Evolutionary conservation across 2,797 vertebrate genomes (phyloP).

Genomic region (Neopelma chrysocephalum): DNA sequence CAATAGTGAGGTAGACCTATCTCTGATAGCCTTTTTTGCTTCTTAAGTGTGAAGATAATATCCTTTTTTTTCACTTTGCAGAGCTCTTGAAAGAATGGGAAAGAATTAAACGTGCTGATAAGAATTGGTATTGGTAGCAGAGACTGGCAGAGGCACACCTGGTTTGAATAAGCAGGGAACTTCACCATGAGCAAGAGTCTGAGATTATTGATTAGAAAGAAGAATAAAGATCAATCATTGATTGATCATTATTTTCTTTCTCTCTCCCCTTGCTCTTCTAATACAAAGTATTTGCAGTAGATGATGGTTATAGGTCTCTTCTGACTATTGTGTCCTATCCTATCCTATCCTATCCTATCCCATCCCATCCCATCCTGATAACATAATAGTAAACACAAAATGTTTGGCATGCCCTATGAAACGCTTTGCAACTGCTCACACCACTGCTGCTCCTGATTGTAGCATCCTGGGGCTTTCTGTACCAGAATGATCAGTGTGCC

Average conservation of each 20-base stretch:
- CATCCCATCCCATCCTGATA: too few relatives aligned
- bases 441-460: not conserved
- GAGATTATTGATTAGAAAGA: not conserved
- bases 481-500: not conserved
- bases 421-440: not conserved
- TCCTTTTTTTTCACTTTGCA: not conserved
- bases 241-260: not conserved
- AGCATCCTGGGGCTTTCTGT: not conserved
- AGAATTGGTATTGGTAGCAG: not conserved
- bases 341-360: not conserved
- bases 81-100: not conserved
- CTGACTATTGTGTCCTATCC: too few relatives aligned
- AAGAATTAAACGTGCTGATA: not conserved
- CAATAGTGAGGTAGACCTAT: not conserved
- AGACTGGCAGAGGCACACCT: not conserved
- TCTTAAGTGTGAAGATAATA: slow-evolving; percentile 2
- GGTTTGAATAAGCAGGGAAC: not conserved
- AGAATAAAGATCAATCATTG: not conserved
- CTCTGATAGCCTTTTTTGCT: not conserved
- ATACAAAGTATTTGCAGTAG: not conserved
- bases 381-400: not conserved
- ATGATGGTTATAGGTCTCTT: not conserved
- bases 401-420: not conserved
- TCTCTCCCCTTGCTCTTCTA: not conserved
- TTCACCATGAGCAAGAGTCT: not conserved